Conservation (phyloP, 2,888 invertebrate species). For the Scelioninae gen. 1 region DNA sequence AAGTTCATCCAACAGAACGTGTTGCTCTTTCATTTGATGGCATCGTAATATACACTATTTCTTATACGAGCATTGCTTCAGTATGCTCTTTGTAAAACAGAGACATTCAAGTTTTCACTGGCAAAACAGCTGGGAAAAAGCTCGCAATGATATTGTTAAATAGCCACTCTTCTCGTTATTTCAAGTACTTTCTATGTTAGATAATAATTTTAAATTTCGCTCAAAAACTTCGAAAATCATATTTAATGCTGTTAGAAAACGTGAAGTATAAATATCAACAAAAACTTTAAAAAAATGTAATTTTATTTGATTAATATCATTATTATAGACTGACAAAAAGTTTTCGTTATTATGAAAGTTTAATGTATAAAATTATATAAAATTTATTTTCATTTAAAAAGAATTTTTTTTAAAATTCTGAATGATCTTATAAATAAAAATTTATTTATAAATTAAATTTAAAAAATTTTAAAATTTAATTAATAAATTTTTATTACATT, state of each 20-base stretch:
- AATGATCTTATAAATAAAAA: too few relatives aligned
- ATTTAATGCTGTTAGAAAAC: not conserved
- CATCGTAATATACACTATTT: conserved; percentile 42
- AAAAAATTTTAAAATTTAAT: too few relatives aligned
- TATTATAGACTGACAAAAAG: too few relatives aligned
- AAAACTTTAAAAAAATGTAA: too few relatives aligned
- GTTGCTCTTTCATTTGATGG: conserved; percentile 51
- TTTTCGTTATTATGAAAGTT: too few relatives aligned
- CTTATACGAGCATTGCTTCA: conserved; percentile 13
- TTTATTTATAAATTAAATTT: too few relatives aligned
- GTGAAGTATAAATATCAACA: too few relatives aligned
- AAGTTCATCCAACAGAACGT: conserved; percentile 41
- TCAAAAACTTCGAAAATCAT: not conserved
- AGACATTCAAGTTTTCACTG: conserved; percentile 16
- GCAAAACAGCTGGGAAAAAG: conserved; percentile 34
- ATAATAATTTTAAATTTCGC: not conserved
- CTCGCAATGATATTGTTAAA: conserved; percentile 27
- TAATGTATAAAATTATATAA: too few relatives aligned
- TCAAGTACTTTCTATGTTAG: not conserved
- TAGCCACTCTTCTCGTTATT: conserved; percentile 6
- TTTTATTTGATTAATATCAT: too few relatives aligned
- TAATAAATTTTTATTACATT: too few relatives aligned
- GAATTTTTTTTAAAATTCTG: too few relatives aligned
- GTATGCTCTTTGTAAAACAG: conserved; percentile 40
- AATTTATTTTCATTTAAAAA: too few relatives aligned